Percentiles rank a stretch among this genome's conserved stretches.
phyloP scores from a whole-genome alignment of 2,888 invertebrate genomes.

The Ochropleura plecta region DNA sequence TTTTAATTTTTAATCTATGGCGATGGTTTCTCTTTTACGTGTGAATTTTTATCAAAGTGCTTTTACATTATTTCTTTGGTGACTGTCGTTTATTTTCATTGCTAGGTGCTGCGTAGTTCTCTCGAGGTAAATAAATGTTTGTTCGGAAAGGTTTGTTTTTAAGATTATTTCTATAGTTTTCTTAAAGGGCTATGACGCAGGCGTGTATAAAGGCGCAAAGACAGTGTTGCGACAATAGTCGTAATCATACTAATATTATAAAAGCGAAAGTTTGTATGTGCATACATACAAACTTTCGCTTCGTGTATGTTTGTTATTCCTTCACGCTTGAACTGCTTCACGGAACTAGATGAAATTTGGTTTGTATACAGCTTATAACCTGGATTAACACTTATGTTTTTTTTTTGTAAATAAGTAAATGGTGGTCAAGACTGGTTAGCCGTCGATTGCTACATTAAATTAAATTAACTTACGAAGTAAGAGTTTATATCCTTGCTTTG shows the following conservation, averaged over 20 bases:
- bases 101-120: conserved; percentile 33
- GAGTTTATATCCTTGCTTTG: neutral
- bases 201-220: neutral
- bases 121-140: conserved; percentile 1
- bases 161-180: conserved; percentile 3
- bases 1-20: conserved; percentile 8
- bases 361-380: too few relatives aligned
- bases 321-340: too few relatives aligned
- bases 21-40: conserved; percentile 27
- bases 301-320: too few relatives aligned
- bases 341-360: too few relatives aligned
- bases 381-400: too few relatives aligned
- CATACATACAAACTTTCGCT: too few relatives aligned
- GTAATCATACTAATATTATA: neutral
- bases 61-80: conserved; percentile 51
- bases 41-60: conserved; percentile 59
- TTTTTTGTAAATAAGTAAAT: neutral
- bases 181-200: neutral
- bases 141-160: neutral
- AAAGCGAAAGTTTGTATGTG: too few relatives aligned
- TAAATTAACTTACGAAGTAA: neutral
- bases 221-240: neutral
- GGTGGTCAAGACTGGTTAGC: too few relatives aligned
- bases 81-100: conserved; percentile 65
- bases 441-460: neutral